Base-by-base conservation (phyloP, 2,113 vertebrate genomes). In the Entosphenus tridentatus region DNA sequence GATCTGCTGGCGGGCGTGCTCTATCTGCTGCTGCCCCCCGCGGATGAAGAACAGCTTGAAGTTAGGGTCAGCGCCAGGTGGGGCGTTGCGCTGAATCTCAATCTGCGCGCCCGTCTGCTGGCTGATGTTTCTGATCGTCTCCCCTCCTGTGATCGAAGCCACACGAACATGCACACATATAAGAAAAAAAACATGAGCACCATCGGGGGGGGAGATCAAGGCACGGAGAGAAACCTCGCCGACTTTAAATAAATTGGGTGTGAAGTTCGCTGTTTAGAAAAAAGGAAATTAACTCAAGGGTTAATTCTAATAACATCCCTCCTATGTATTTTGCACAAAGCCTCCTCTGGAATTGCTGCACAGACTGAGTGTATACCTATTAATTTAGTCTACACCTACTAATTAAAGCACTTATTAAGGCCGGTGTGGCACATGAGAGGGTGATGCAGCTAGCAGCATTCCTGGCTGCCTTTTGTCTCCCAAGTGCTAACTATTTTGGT, bases 51-150 rank as follows among this genome's bases (percentile, higher is more conserved):
- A 98, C 79, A 96, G 82, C 70, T 90, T 83, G 21, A 96, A 80
- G 2, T 78, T 82, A 17, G 93, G 91, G 78, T 96, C 93, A 1
- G 91, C 95, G 83, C 83, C 92, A 0, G 89, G 89, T 9, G 93
- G 93, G 0, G 91, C 91, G 74, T 95, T 96, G 73, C 91, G 83
- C 82, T 96, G 89, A 1, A 96, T 86, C 81, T 96, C 93, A 78
- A 96, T 90, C 0, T 96, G 89, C 0, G 91, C 90, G n/a, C 91
- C 89, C 0, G 93, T 95, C 76, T 96, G 91, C 80, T 96, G 89
- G 73, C 96, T 96, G 77, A 98, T 98, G 81, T 83, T 93, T 76
- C 96, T 98, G 80, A 98, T 96, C 77, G 85, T 96, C 78, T 98
- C 93, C 3, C 93, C 93, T 72, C 93, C 91, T 96, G 77, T 9